These are phyloP conservation scores for Alviniconcha marisindica DNA, from an alignment of 1,140 invertebrate genomes.

Conservation along the genomic window DNA sequence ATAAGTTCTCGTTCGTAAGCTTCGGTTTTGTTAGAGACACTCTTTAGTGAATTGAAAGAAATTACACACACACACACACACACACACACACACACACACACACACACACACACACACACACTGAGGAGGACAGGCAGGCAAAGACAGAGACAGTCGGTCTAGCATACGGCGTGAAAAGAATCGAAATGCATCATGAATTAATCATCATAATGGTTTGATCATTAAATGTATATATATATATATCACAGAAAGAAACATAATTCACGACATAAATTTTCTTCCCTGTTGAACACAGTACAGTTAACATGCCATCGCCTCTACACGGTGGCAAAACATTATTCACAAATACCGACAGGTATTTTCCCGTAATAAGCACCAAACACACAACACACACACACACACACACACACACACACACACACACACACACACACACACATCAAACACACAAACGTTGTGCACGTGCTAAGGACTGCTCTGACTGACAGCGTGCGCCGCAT, in stretches of 20 bases:
- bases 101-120: slow-evolving; percentile 24
- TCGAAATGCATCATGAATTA: too few species aligned
- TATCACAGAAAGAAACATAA: slow-evolving; percentile 7
- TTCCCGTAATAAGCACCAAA: too few species aligned
- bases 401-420: not conserved
- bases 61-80: slow-evolving; percentile 7
- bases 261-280: not conserved
- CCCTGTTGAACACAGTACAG: not conserved
- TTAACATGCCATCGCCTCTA: not conserved
- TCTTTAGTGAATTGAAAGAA: not conserved
- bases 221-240: not conserved
- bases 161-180: too few species aligned
- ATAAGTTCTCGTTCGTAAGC: too few species aligned
- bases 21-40: too few species aligned
- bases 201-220: not conserved
- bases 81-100: not conserved
- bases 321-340: too few species aligned
- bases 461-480: too few species aligned
- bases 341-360: too few species aligned
- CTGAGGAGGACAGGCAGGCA: too few species aligned
- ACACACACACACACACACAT: slow-evolving; percentile 5
- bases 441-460: too few species aligned
- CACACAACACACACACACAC: not conserved
- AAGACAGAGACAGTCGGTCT: too few species aligned
- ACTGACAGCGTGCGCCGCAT: too few species aligned